Base-by-base conservation (phyloP, 2,888 invertebrate genomes). In the Sesia bembeciformis region DNA sequence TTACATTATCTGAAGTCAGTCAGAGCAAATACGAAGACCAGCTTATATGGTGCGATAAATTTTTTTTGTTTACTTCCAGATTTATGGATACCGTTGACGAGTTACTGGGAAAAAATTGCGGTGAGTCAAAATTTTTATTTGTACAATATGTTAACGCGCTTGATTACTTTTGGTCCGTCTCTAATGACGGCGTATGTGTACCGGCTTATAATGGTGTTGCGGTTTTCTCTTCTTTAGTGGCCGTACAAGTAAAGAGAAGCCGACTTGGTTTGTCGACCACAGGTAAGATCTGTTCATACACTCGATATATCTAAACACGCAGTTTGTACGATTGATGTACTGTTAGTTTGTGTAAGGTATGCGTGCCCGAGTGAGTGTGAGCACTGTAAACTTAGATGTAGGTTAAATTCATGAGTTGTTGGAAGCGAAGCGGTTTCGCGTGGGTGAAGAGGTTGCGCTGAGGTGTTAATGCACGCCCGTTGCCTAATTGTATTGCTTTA, bases 401-500 rank as follows among this genome's bases (percentile, higher is more conserved):
- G 81, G 81, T 79, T 81, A 76, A 74, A 78, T 74, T 76, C 74
- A 77, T 69, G 73, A 68, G 68, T 66, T 60, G 65, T 63, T 68
- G 64, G 65, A 63, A 64, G 66, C 70, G 67, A 67, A 70, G 68
- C 66, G 62, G 69, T 68, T 70, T 73, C 64, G 78, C 77, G 87
- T 86, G 84, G 88, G 87, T 72, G 81, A 75, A 63, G 68, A 70
- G 62, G 72, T 73, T 72, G 75, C 70, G 68, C 66, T 72, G 72
- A 87, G 84, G 87, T 87, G 86, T 82, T 88, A 87, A 88, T 87
- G 85, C 72, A 84, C 72, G 76, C 75, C 78, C 78, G 82, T 87
- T 84, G 84, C 85, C 79, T 86, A 86, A 87, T 86, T 84, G 86
- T 87, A 82, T 83, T 81, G 69, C 84, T 83, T 83, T 85, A 80